These are phyloP conservation scores for Discoglossus pictus DNA, from an alignment of 2,797 vertebrate species.

Conservation along the genomic window DNA sequence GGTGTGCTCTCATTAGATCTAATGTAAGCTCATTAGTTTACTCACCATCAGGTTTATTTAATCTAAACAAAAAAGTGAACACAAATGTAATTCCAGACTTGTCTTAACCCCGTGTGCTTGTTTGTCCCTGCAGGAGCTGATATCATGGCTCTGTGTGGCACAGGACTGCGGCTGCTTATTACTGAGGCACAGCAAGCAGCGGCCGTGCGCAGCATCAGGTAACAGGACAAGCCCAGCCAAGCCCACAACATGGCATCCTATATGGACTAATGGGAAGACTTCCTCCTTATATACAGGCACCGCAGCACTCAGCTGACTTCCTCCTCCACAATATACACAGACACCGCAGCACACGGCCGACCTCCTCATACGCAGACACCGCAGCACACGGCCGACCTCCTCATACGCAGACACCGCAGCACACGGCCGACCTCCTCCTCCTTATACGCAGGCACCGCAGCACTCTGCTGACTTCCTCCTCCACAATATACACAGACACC, in stretches of 20 bases:
- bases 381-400: not conserved
- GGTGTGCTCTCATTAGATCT: too few species aligned
- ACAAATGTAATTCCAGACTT: too few species aligned
- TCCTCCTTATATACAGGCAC: not conserved
- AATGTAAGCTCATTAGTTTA: too few species aligned
- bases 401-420: not conserved
- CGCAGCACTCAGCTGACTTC: not conserved
- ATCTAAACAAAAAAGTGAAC: too few species aligned
- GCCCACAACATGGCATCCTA: too few species aligned
- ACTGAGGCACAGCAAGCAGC: not conserved
- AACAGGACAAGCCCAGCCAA: too few species aligned
- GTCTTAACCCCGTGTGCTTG: too few species aligned
- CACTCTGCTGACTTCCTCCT: too few species aligned
- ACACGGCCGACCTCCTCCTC: not conserved
- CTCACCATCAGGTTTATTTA: too few species aligned
- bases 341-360: not conserved
- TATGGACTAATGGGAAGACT: too few species aligned
- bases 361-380: not conserved
- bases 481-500: not conserved
- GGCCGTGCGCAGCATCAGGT: not conserved
- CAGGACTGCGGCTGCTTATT: not conserved
- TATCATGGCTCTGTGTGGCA: constrained; percentile 3
- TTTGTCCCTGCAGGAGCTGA: too few species aligned
- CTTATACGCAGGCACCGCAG: too few species aligned
- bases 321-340: not conserved